phyloP scores from a whole-genome alignment of 2,888 invertebrate genomes.

The Axea sp. region DNA sequence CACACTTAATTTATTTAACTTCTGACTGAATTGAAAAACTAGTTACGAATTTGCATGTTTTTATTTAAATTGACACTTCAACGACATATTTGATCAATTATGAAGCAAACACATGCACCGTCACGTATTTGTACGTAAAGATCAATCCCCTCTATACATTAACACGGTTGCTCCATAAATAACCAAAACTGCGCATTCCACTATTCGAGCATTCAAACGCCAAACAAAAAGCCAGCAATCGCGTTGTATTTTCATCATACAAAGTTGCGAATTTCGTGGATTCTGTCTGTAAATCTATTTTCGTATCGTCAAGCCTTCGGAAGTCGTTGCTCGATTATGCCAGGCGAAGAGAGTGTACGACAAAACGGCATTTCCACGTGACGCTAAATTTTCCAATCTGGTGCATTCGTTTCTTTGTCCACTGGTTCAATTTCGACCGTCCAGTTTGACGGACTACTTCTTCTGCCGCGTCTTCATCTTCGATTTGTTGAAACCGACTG shows the following conservation, averaged over 20 bases:
- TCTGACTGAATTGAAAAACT: too few relatives aligned
- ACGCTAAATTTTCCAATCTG: too few relatives aligned
- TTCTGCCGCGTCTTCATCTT: neutral
- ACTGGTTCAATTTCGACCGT: neutral
- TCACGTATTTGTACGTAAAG: neutral
- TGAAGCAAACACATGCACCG: neutral
- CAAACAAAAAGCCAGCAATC: too few relatives aligned
- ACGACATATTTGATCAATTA: neutral
- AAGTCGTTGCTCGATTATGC: too few relatives aligned
- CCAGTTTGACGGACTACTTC: slow-evolving; percentile 16
- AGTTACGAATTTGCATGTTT: too few relatives aligned
- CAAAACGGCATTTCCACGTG: too few relatives aligned
- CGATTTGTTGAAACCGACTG: slow-evolving; percentile 22
- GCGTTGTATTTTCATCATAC: neutral
- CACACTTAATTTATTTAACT: too few relatives aligned
- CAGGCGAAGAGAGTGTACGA: too few relatives aligned
- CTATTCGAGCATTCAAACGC: too few relatives aligned
- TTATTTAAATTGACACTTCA: too few relatives aligned
- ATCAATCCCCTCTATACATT: neutral
- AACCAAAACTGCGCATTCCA: neutral
- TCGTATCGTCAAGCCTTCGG: neutral
- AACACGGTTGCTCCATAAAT: neutral
- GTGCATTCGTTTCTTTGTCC: slow-evolving; percentile 1
- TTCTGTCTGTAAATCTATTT: neutral
- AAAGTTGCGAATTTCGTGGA: slow-evolving; percentile 4